These are phyloP conservation scores for Caenorhabditis panamensis DNA, from an alignment of 2,888 invertebrate species.

Conservation along the genomic window DNA sequence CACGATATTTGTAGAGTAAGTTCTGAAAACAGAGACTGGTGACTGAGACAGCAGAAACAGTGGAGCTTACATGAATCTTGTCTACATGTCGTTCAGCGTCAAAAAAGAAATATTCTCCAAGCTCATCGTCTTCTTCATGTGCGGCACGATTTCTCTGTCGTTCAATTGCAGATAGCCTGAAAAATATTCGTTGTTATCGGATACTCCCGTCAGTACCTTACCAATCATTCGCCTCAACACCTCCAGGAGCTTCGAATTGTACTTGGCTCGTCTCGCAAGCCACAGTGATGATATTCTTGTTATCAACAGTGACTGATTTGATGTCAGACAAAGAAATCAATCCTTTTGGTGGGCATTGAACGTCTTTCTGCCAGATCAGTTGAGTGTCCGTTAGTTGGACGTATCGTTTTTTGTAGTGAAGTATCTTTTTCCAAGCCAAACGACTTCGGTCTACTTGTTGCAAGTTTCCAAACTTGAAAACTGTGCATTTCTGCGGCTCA, in stretches of 20 bases:
- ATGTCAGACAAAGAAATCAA: conserved; percentile 67
- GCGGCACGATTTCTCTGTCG: conserved; percentile 55
- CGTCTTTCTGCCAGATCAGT: conserved; percentile 77
- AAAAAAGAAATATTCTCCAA: conserved; percentile 49
- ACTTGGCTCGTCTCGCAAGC: conserved; percentile 66
- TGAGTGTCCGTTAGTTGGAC: conserved; percentile 73
- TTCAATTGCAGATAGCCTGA: conserved; percentile 64
- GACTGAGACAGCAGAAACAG: too few relatives aligned
- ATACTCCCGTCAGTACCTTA: conserved; percentile 19
- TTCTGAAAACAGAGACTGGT: conserved; percentile 46
- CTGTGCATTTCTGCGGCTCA: conserved; percentile 45
- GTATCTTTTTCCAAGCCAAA: conserved; percentile 66
- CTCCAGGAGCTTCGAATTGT: conserved; percentile 75
- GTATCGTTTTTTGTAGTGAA: conserved; percentile 73
- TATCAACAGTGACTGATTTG: conserved; percentile 67
- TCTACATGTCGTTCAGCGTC: conserved; percentile 66
- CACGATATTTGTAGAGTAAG: conserved; percentile 68
- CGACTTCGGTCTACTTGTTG: conserved; percentile 62
- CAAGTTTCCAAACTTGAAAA: conserved; percentile 68
- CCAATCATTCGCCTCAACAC: conserved; percentile 78
- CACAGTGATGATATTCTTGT: conserved; percentile 73
- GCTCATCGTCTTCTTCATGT: conserved; percentile 36
- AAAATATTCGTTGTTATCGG: not conserved
- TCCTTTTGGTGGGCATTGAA: conserved; percentile 62
- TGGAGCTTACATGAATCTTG: conserved; percentile 60